Evolutionary conservation across 2,113 vertebrate genomes (phyloP).

Genomic region (Sterrhoptilus dennistouni): DNA sequence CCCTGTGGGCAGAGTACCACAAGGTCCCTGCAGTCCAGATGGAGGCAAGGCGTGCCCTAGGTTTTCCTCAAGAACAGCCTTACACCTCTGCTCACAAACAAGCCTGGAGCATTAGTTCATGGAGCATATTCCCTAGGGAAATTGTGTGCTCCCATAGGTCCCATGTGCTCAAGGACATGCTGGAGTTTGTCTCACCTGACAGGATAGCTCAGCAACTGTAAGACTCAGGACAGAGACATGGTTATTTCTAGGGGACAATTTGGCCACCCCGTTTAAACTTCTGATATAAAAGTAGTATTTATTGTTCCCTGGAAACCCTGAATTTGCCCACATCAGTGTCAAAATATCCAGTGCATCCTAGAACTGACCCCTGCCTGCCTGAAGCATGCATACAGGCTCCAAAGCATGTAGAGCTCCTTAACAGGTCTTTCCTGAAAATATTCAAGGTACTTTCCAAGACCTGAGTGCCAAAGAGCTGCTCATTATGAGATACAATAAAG

Average conservation of each 20-base stretch:
- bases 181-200: neutral
- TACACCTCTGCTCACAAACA: neutral
- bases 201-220: neutral
- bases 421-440: neutral
- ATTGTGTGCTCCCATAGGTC: neutral
- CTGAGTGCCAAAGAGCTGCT: neutral
- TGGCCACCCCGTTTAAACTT: neutral
- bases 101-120: neutral
- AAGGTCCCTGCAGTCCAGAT: neutral
- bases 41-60: neutral
- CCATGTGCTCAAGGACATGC: accelerated
- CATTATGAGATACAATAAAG: neutral
- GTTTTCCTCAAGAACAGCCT: neutral
- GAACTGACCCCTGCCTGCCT: neutral
- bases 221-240: neutral
- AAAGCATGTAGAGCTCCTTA: neutral
- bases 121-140: neutral
- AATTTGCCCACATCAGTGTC: neutral
- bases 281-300: neutral
- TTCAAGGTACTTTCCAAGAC: neutral
- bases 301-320: neutral
- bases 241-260: neutral
- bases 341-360: neutral
- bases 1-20: too few relatives aligned
- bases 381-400: neutral